A percentile compares a stretch with the other conserved stretches of the same genome.
Conservation (phyloP, 1,140 invertebrate genomes). For the Trachymyrmex septentrionalis region DNA sequence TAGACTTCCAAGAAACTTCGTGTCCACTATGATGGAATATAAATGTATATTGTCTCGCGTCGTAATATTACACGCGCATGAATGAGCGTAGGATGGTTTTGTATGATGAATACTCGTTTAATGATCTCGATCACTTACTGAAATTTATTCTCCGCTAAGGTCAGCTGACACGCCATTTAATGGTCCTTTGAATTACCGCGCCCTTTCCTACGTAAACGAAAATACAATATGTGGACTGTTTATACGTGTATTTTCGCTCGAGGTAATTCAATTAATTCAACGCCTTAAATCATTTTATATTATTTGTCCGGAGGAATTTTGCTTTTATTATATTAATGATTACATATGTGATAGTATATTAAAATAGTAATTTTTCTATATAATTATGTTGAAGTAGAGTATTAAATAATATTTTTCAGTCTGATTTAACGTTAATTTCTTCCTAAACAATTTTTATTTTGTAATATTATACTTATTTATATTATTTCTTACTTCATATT, state of each 20-base stretch:
- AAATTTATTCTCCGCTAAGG: slow-evolving; percentile 11
- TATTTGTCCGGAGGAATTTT: neutral
- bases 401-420: neutral
- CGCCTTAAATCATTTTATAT: neutral
- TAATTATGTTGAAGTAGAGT: no score
- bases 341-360: no score
- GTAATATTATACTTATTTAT: neutral
- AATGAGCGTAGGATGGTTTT: neutral
- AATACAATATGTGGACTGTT: neutral
- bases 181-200: neutral
- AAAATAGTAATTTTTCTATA: no score
- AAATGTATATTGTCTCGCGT: slow-evolving; percentile 20
- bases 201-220: neutral
- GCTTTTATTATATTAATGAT: neutral
- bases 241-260: neutral
- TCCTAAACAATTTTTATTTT: neutral
- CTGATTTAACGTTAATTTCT: neutral
- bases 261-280: neutral
- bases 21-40: slow-evolving; percentile 18
- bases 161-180: neutral
- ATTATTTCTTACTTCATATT: neutral
- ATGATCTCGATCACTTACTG: slow-evolving; percentile 14
- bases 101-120: neutral
- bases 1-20: slow-evolving; percentile 59
- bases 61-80: neutral